Percentiles rank a stretch among this genome's conserved stretches.
phyloP scores from a whole-genome alignment of 2,113 vertebrate genomes.

The Embiotoca jacksoni region DNA sequence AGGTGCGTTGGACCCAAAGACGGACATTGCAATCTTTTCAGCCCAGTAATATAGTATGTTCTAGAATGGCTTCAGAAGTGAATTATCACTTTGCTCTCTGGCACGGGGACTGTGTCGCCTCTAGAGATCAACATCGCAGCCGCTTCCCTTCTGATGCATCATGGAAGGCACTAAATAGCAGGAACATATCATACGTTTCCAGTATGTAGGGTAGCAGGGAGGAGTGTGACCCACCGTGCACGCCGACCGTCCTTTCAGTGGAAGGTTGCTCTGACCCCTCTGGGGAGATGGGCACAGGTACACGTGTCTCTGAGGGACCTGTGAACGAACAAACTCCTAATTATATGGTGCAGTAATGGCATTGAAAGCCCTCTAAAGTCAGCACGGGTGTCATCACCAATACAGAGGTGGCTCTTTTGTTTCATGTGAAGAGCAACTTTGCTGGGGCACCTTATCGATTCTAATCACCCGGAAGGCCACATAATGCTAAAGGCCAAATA shows the following conservation, averaged over 20 bases:
- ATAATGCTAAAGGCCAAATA: background rate
- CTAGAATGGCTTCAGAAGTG: slow-evolving; percentile 83
- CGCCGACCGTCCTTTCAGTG: slow-evolving; percentile 48
- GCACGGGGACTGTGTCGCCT: slow-evolving; percentile 60
- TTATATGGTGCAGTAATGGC: slow-evolving; percentile 45
- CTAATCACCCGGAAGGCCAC: background rate
- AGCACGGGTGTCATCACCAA: slow-evolving; percentile 27
- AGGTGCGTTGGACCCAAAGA: slow-evolving; percentile 85
- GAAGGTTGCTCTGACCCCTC: slow-evolving; percentile 52
- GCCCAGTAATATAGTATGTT: slow-evolving; percentile 77
- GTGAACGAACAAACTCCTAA: slow-evolving; percentile 52
- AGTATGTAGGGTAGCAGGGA: slow-evolving; percentile 36
- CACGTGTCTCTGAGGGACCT: slow-evolving; percentile 49
- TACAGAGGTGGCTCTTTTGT: slow-evolving; percentile 17
- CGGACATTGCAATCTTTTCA: slow-evolving; percentile 82
- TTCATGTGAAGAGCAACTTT: slow-evolving; percentile 9
- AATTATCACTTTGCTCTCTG: slow-evolving; percentile 82
- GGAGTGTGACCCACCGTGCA: slow-evolving; percentile 23
- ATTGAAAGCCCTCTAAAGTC: slow-evolving; percentile 60
- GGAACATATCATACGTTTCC: slow-evolving; percentile 29
- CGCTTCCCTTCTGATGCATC: slow-evolving; percentile 50
- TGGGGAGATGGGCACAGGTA: slow-evolving; percentile 53
- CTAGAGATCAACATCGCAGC: slow-evolving; percentile 68
- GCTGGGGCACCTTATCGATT: slow-evolving; percentile 21
- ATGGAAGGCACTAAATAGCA: slow-evolving; percentile 43